phyloP scores from a whole-genome alignment of 2,113 vertebrate genomes.

The Heteronetta atricapilla region DNA sequence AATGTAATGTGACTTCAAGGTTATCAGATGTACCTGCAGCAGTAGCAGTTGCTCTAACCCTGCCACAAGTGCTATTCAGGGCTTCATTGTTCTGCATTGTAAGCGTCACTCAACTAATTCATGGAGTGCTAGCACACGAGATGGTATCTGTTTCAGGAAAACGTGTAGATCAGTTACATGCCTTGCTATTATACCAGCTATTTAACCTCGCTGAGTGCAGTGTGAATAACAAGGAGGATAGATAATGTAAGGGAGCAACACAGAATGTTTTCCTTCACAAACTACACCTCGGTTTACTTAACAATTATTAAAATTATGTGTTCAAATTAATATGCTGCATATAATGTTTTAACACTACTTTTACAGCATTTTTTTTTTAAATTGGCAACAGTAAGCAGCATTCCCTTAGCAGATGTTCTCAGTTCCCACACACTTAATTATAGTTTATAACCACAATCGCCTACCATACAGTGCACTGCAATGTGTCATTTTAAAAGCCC shows the following conservation, averaged over 20 bases:
- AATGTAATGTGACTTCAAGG: not conserved
- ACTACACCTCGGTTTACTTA: not conserved
- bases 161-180: slow-evolving; percentile 5
- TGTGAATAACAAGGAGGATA: not conserved
- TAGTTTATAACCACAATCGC: not conserved
- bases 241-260: not conserved
- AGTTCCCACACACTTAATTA: slow-evolving; percentile 13
- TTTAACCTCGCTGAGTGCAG: not conserved
- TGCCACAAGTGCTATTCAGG: not conserved
- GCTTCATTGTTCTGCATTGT: not conserved
- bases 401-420: slow-evolving; percentile 27
- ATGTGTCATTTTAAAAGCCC: not conserved
- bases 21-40: not conserved
- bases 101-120: not conserved
- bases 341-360: not conserved
- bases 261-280: not conserved
- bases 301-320: not conserved
- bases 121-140: not conserved
- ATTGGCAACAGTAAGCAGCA: not conserved
- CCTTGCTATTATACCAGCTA: not conserved
- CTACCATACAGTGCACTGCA: not conserved
- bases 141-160: slow-evolving; percentile 30
- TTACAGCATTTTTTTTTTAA: not conserved
- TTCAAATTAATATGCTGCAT: not conserved
- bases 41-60: not conserved